Evolutionary conservation across 2,113 vertebrate species (phyloP).

Genomic region (Triplophysa rosa): DNA sequence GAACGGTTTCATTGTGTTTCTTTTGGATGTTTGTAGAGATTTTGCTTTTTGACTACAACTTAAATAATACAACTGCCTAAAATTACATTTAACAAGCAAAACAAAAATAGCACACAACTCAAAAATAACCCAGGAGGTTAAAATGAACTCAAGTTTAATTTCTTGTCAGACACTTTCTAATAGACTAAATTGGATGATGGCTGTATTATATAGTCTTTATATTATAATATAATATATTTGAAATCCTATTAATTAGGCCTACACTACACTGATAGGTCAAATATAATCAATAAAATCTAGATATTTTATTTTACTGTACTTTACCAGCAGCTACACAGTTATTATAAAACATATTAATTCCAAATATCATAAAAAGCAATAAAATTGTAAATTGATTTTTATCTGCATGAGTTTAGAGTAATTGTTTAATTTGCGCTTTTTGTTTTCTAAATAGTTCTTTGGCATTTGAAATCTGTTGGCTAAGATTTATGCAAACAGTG

Average conservation of each 20-base stretch:
- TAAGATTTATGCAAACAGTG: slow-evolving; percentile 41
- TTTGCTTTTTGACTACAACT: not conserved
- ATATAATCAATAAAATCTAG: not conserved
- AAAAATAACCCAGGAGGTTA: not conserved
- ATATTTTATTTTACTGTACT: not conserved
- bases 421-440: not conserved
- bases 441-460: not conserved
- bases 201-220: not conserved
- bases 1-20: not conserved
- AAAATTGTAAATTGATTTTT: not conserved
- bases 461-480: slow-evolving; percentile 18
- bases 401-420: not conserved
- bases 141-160: not conserved
- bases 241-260: too few relatives aligned
- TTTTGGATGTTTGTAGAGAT: not conserved
- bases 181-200: not conserved
- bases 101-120: not conserved
- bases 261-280: too few relatives aligned
- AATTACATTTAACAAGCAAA: not conserved
- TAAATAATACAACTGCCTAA: not conserved
- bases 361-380: not conserved
- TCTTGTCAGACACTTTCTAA: not conserved
- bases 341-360: not conserved
- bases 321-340: not conserved
- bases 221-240: not conserved